Percentiles rank a stretch among this genome's conserved stretches.
Conservation (phyloP, 2,797 vertebrate species). For the Pangasius sanitwongsei region DNA sequence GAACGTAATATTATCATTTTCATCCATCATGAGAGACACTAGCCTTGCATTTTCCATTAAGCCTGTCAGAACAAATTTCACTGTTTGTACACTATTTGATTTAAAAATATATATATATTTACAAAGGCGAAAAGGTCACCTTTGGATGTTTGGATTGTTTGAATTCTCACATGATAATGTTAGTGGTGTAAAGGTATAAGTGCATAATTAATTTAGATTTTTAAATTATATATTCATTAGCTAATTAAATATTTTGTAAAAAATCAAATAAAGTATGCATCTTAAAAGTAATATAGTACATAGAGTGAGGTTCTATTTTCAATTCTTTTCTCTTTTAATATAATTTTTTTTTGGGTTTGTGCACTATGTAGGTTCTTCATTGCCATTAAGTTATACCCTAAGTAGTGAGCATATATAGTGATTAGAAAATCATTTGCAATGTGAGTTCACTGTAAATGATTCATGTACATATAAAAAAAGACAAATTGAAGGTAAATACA, state of each 20-base stretch:
- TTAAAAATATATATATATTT: not conserved
- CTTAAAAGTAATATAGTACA: not conserved
- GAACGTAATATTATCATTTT: not conserved
- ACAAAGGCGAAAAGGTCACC: not conserved
- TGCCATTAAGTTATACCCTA: not conserved
- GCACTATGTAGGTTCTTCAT: not conserved
- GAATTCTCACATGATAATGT: not conserved
- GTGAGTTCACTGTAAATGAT: not conserved
- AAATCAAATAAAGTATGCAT: not conserved
- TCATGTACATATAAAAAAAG: not conserved
- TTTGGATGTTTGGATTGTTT: not conserved
- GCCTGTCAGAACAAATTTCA: not conserved
- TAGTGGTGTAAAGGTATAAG: not conserved
- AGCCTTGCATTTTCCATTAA: not conserved
- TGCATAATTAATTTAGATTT: not conserved
- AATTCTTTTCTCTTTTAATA: not conserved
- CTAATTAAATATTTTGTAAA: not conserved
- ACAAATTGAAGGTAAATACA: not conserved
- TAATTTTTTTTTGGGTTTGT: not conserved
- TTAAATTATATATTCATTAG: not conserved
- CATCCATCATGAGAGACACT: constrained; percentile 1
- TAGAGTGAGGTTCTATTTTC: not conserved
- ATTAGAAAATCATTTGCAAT: not conserved
- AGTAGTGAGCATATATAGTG: not conserved
- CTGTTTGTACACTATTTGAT: not conserved